Evolutionary conservation across 2,113 vertebrate species (phyloP).

Genomic region (Amblyopsis rosae): DNA sequence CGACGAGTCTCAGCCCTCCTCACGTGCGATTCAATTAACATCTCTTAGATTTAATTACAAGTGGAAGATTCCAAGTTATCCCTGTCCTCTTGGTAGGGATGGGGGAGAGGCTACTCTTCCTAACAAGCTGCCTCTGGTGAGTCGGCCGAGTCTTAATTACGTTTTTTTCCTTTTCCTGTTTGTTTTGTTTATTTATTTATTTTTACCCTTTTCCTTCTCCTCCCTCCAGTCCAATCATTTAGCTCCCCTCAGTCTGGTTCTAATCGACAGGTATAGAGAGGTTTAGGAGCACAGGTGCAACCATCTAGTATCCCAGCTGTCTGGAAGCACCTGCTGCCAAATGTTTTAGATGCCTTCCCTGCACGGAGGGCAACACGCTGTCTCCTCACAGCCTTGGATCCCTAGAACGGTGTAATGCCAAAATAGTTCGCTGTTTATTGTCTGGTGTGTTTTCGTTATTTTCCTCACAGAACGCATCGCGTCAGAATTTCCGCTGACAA

Average conservation of each 20-base stretch:
- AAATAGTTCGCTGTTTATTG: too few species aligned
- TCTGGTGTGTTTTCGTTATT: not conserved
- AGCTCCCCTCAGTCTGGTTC: conserved; percentile 45
- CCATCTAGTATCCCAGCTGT: conserved; percentile 9
- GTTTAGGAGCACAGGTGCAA: conserved; percentile 10
- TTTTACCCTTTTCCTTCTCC: conserved; percentile 62
- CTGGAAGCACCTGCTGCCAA: not conserved
- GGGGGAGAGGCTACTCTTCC: conserved; percentile 68
- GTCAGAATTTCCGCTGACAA: not conserved
- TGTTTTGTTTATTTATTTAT: conserved; percentile 51
- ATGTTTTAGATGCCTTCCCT: not conserved
- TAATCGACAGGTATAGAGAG: conserved; percentile 19
- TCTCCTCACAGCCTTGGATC: not conserved
- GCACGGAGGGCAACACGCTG: not conserved
- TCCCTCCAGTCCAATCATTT: not conserved
- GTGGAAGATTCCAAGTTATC: conserved; percentile 76
- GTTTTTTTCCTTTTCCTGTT: conserved; percentile 61
- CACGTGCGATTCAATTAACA: conserved; percentile 83
- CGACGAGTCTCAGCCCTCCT: conserved; percentile 78
- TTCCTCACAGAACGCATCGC: conserved; percentile 28
- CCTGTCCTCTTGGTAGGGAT: conserved; percentile 63
- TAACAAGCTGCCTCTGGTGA: conserved; percentile 77
- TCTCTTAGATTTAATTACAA: conserved; percentile 83
- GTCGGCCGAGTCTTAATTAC: conserved; percentile 78
- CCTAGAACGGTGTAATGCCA: not conserved